Evolutionary conservation across 2,113 vertebrate species (phyloP), one percentile per base, ranked within the genome.

Genomic region (Motacilla alba): DNA sequence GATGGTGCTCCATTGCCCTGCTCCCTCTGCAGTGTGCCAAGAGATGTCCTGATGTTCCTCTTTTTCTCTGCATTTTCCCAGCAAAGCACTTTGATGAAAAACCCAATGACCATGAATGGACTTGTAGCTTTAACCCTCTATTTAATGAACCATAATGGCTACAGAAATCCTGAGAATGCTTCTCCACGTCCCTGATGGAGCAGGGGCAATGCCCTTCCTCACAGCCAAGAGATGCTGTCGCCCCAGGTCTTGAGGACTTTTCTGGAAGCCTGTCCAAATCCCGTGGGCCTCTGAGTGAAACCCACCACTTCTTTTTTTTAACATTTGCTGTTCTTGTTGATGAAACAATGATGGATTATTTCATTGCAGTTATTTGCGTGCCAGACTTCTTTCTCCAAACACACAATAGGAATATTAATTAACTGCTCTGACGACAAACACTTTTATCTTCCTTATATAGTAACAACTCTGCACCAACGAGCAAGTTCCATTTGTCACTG

Each of bases 371-470:
- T 94, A 35, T 37, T 58, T 73, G 55, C 2, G 0, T 46, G 83
- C 94, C 91, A 89, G 68, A 67, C 27, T 62, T 77, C 89, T 81
- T 80, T 79, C 81, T 92, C 72, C 92, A 92, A 93, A 93, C 68
- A 83, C 82, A 88, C 92, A 95, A 94, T 81, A 90, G 76, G 60
- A 86, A 92, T 95, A 92, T 83, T 90, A 75, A 77, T 83, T 86
- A 81, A 83, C 72, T 58, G 59, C 64, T 62, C 64, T 9, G 39
- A 69, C 6, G 2, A 89, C 0, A 1, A 88, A 59, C 0, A 0
- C 64, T 93, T 94, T 94, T 70, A 94, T 92, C 80, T 43, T 93
- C 95, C 90, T 92, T 95, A 93, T 94, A 93, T 92, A 95, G 91
- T 87, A 94, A 93, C 52, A 96, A 63, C 52, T 70, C 86, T 33